Evolutionary conservation across 2,113 vertebrate genomes (phyloP).

Genomic region (Muntiacus reevesi): DNA sequence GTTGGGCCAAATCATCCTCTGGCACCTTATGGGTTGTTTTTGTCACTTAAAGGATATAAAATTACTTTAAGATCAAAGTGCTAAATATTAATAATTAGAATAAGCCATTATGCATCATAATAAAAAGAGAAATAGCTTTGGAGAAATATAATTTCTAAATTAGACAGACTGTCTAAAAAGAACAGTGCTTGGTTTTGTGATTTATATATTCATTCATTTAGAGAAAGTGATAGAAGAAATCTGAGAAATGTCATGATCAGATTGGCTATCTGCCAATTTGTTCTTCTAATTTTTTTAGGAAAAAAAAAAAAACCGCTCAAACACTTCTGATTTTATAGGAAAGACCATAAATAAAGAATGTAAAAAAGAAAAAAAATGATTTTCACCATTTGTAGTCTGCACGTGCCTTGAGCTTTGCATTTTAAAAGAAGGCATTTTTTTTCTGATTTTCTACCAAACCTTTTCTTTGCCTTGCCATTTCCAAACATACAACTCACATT

Average conservation of each 20-base stretch:
- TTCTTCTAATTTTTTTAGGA: not conserved
- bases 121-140: not conserved
- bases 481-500: not conserved
- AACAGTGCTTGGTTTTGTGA: not conserved
- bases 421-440: constrained; percentile 13
- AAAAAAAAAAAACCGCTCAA: not conserved
- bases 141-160: not conserved
- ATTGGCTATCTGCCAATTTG: not conserved
- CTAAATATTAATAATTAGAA: constrained; percentile 7
- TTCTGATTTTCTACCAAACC: not conserved
- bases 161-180: not conserved
- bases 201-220: constrained; percentile 36
- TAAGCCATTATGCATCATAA: not conserved
- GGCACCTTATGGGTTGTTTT: not conserved
- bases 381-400: not conserved
- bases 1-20: not conserved
- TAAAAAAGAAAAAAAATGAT: not conserved
- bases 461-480: not conserved
- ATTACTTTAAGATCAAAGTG: constrained; percentile 18
- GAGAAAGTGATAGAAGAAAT: not conserved
- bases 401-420: not conserved
- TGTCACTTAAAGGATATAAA: constrained; percentile 13
- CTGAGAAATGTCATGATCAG: not conserved
- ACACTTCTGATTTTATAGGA: not conserved
- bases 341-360: not conserved